Conservation (phyloP, 2,888 invertebrate genomes). For the Hipparchia sbordonii region DNA sequence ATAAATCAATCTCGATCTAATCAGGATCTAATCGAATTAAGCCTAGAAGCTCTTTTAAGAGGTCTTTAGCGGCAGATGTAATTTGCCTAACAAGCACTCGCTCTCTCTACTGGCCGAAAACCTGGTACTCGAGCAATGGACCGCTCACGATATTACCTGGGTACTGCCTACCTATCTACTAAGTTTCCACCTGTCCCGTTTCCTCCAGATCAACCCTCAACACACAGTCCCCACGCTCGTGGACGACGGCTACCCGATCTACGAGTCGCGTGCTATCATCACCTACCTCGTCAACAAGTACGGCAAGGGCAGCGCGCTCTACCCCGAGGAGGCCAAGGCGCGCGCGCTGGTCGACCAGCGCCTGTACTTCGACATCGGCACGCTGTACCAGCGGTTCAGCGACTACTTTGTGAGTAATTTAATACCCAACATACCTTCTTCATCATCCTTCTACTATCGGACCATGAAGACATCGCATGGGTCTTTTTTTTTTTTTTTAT, state of each 20-base stretch:
- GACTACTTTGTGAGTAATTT: constrained; percentile 86
- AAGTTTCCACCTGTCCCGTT: neutral
- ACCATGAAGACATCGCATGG: no score
- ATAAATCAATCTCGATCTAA: no score
- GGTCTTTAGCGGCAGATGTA: no score
- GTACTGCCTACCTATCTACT: no score
- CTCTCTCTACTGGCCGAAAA: no score
- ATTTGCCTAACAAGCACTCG: no score
- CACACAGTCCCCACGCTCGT: constrained; percentile 92
- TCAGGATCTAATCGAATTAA: no score
- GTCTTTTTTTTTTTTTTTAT: no score
- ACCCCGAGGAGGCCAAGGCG: constrained; percentile 90
- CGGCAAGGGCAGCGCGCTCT: constrained; percentile 88
- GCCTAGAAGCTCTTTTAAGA: no score
- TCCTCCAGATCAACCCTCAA: constrained; percentile 90
- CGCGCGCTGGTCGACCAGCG: constrained; percentile 90
- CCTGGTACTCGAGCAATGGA: no score
- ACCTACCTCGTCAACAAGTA: constrained; percentile 91
- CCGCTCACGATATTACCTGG: no score
- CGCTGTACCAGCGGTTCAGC: constrained; percentile 86
- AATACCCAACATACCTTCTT: neutral
- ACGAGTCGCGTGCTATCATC: constrained; percentile 94
- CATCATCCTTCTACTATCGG: no score
- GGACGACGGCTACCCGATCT: constrained; percentile 90
- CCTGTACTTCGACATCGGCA: constrained; percentile 91